Conservation (phyloP, 2,888 invertebrate species). For the Chaetoderma sp. region DNA sequence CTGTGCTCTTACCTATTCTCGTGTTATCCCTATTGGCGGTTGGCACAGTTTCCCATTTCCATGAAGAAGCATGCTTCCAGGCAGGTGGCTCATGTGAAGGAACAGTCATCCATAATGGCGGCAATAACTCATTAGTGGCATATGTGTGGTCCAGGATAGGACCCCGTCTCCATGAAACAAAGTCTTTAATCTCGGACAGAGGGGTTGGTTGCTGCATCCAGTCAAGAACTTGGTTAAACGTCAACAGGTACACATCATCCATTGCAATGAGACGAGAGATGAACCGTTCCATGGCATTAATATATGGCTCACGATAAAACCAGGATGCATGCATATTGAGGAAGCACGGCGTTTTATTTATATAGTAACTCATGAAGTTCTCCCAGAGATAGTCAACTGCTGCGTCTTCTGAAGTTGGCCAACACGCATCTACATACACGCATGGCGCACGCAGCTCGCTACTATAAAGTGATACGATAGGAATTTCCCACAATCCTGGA, state of each 20-base stretch:
- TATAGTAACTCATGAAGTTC: slow-evolving; percentile 80
- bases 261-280: slow-evolving; percentile 8
- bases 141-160: too few species aligned
- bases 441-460: slow-evolving; percentile 40
- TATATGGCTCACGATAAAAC: slow-evolving; percentile 71
- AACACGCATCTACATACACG: slow-evolving; percentile 49
- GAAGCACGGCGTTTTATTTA: slow-evolving; percentile 80
- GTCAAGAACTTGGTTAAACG: slow-evolving; percentile 12
- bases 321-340: slow-evolving; percentile 84
- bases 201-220: slow-evolving; percentile 26
- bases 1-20: too few species aligned
- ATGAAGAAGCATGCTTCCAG: too few species aligned
- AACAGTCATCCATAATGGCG: too few species aligned
- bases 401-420: slow-evolving; percentile 35
- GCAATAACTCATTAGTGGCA: too few species aligned
- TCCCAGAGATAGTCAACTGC: slow-evolving; percentile 74
- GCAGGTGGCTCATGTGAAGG: too few species aligned
- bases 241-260: slow-evolving; percentile 27
- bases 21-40: too few species aligned
- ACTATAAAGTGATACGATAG: slow-evolving; percentile 70
- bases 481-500: slow-evolving; percentile 76
- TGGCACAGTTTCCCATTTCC: too few species aligned
- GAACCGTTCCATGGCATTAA: slow-evolving; percentile 21
- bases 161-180: background rate
- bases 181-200: background rate